Percentiles rank a stretch among this genome's conserved stretches.
Conservation (phyloP, 2,888 invertebrate species). For the Pycnomerus fuliginosus region DNA sequence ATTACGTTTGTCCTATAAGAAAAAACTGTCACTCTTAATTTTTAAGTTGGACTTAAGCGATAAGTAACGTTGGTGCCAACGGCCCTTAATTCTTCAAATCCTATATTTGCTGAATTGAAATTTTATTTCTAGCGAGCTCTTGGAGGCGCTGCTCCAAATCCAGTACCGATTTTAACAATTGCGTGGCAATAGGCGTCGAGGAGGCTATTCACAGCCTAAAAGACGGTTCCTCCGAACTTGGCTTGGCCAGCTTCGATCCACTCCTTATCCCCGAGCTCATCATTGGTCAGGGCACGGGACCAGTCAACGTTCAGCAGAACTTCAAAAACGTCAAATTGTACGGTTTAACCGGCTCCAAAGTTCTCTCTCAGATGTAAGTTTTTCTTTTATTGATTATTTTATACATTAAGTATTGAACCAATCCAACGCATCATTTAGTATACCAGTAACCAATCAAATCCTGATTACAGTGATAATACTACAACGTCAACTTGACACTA, state of each 20-base stretch:
- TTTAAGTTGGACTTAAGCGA: too few species aligned
- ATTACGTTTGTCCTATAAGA: too few species aligned
- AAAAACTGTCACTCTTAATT: too few species aligned
- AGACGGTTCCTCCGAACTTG: slow-evolving; percentile 44
- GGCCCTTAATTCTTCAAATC: too few species aligned
- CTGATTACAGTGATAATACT: too few species aligned
- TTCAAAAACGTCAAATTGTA: slow-evolving; percentile 66
- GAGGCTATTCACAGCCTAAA: slow-evolving; percentile 34
- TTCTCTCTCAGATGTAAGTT: slow-evolving; percentile 60
- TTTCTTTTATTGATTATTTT: slow-evolving; percentile 25
- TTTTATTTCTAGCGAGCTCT: slow-evolving; percentile 36
- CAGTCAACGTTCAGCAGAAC: slow-evolving; percentile 66
- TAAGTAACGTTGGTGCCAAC: too few species aligned
- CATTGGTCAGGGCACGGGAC: slow-evolving; percentile 56
- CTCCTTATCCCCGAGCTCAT: slow-evolving; percentile 47
- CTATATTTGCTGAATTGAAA: too few species aligned
- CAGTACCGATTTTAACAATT: slow-evolving; percentile 33
- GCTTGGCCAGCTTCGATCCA: slow-evolving; percentile 50
- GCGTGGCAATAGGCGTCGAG: slow-evolving; percentile 36
- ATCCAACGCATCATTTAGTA: too few species aligned
- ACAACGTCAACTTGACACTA: too few species aligned
- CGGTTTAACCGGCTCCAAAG: slow-evolving; percentile 62
- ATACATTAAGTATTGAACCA: too few species aligned
- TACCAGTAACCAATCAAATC: too few species aligned
- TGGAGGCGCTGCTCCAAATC: slow-evolving; percentile 37